phyloP scores from a whole-genome alignment of 64 coral and sea anemone genomes.

The Anthopleura sola region DNA sequence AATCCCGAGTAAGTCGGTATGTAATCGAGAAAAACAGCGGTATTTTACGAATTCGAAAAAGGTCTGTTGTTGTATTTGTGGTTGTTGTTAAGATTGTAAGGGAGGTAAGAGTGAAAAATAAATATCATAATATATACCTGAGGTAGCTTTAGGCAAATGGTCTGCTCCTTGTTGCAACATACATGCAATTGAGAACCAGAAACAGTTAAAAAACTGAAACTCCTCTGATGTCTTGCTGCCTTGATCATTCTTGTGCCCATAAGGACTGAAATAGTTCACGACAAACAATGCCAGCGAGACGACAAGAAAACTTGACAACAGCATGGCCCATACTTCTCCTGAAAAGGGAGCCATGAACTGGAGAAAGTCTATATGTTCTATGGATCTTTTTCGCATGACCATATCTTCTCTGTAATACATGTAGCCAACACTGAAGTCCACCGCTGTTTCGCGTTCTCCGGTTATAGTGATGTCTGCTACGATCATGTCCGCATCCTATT shows the following conservation, averaged over 20 bases:
- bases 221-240: conserved; percentile 48
- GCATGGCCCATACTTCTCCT: background rate
- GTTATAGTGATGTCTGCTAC: background rate
- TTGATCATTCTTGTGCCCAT: conserved; percentile 49
- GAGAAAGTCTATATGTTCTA: conserved; percentile 15
- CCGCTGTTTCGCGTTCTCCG: background rate
- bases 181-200: conserved; percentile 63
- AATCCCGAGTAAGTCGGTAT: no score
- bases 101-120: no score
- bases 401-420: conserved; percentile 35
- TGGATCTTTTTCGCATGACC: conserved; percentile 16
- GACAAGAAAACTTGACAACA: conserved; percentile 28
- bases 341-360: conserved; percentile 43
- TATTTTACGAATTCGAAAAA: no score
- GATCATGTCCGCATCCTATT: conserved; percentile 38
- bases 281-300: conserved; percentile 38
- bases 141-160: conserved; percentile 38
- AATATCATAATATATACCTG: no score
- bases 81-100: no score
- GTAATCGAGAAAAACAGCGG: no score
- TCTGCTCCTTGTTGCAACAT: conserved; percentile 78
- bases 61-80: no score
- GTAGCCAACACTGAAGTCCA: conserved; percentile 31
- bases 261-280: conserved; percentile 70
- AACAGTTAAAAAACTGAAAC: conserved; percentile 56